These are phyloP conservation scores for Pyrochroa serraticornis DNA, from an alignment of 2,888 invertebrate genomes.

Conservation along the genomic window DNA sequence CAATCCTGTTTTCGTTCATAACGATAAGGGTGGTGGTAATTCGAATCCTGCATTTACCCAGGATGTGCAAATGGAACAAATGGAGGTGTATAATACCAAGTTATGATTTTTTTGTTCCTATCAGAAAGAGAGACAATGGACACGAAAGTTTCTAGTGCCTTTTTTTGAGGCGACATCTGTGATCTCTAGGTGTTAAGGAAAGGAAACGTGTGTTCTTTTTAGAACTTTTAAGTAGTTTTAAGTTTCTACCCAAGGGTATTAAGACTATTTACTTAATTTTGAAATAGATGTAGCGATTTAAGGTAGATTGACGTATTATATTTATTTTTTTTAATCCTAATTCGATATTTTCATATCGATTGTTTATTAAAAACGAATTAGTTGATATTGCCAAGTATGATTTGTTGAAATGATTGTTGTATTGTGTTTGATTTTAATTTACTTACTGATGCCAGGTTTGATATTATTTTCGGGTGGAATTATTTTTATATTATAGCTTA, in stretches of 20 bases:
- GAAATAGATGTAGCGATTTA: too few species aligned
- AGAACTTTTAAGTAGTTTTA: background rate
- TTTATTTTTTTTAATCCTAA: background rate
- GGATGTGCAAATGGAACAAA: conserved; percentile 44
- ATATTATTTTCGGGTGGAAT: too few species aligned
- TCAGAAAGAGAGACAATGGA: conserved; percentile 13
- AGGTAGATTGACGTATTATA: background rate
- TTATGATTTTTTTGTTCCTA: conserved; percentile 44
- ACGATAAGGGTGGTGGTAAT: conserved; percentile 30
- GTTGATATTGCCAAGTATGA: too few species aligned
- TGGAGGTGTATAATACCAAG: conserved; percentile 48
- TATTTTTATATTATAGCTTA: too few species aligned
- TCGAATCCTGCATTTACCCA: conserved; percentile 39
- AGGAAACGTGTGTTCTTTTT: background rate
- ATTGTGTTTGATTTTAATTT: too few species aligned
- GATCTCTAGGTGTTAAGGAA: conserved; percentile 42
- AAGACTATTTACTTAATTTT: too few species aligned
- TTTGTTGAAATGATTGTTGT: too few species aligned
- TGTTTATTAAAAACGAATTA: too few species aligned
- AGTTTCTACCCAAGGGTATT: too few species aligned
- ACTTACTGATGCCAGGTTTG: too few species aligned
- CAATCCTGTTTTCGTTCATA: background rate
- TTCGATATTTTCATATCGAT: background rate
- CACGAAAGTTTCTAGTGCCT: conserved; percentile 25
- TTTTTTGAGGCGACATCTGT: conserved; percentile 39